phyloP scores from a whole-genome alignment of 2,797 vertebrate genomes.

The Acridotheres tristis region DNA sequence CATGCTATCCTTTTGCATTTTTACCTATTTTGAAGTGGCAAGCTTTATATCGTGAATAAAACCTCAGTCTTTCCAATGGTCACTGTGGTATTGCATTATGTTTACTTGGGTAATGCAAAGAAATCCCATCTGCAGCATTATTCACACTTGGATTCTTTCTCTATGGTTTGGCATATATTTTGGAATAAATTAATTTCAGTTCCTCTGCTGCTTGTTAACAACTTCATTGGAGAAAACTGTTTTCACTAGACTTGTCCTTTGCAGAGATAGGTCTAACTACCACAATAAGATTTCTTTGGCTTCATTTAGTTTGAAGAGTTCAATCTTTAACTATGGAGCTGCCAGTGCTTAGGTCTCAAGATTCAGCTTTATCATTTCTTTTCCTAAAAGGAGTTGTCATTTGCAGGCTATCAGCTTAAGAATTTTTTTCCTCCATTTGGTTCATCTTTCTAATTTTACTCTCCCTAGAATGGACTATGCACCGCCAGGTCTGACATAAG shows the following conservation, averaged over 20 bases:
- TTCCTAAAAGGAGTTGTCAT: not conserved
- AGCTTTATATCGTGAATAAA: not conserved
- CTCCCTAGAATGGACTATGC: not conserved
- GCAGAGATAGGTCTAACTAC: not conserved
- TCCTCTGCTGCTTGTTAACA: not conserved
- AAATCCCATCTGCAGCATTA: not conserved
- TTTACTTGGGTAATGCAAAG: not conserved
- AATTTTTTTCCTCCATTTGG: not conserved
- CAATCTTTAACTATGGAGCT: not conserved
- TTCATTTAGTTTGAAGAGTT: not conserved
- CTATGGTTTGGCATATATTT: not conserved
- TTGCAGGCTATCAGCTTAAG: not conserved
- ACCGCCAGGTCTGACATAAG: not conserved
- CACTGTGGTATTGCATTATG: not conserved
- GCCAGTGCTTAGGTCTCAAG: not conserved
- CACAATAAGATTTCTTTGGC: not conserved
- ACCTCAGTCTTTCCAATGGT: not conserved
- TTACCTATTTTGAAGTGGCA: not conserved
- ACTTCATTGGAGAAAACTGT: not conserved
- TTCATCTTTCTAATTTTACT: not conserved
- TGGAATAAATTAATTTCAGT: not conserved
- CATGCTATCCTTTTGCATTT: not conserved
- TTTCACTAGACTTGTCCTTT: not conserved
- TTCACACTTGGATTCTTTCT: not conserved
- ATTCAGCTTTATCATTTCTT: not conserved